Percentiles rank a stretch among this genome's conserved stretches.
phyloP scores from a whole-genome alignment of 2,888 invertebrate species.

The Scotopteryx bipunctaria region DNA sequence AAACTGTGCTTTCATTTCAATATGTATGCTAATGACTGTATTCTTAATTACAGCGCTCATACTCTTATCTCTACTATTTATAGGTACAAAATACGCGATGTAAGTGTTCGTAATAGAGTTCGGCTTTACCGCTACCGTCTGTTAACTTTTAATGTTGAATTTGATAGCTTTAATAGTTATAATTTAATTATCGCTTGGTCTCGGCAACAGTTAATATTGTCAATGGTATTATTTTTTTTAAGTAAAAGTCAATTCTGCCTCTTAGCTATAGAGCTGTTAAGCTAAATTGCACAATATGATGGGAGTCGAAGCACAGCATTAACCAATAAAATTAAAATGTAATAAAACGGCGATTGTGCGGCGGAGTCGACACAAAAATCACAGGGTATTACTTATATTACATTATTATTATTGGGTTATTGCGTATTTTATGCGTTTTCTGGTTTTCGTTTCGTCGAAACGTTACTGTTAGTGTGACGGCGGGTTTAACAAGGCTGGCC shows the following conservation, averaged over 20 bases:
- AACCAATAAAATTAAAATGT: conserved; percentile 75
- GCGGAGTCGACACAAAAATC: conserved; percentile 55
- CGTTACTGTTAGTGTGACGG: conserved; percentile 59
- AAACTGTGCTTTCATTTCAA: conserved; percentile 28
- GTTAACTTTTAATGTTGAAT: conserved; percentile 28
- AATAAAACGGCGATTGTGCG: conserved; percentile 58
- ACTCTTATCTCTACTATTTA: conserved; percentile 45
- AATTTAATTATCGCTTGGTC: conserved; percentile 41
- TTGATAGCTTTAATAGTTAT: conserved; percentile 39
- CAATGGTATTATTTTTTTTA: conserved; percentile 35
- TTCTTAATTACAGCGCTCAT: conserved; percentile 38
- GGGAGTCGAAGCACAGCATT: conserved; percentile 49
- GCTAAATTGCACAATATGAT: conserved; percentile 50
- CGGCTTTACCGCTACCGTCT: conserved; percentile 27
- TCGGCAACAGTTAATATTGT: conserved; percentile 36
- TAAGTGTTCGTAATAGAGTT: conserved; percentile 45
- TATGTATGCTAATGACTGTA: conserved; percentile 33
- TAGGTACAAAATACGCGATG: conserved; percentile 45
- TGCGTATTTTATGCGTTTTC: conserved; percentile 66
- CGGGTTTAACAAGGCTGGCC: conserved; percentile 68
- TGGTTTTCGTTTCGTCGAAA: conserved; percentile 64
- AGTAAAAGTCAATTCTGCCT: conserved; percentile 40
- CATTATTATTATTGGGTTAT: conserved; percentile 70
- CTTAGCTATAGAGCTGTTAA: conserved; percentile 60
- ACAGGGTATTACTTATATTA: conserved; percentile 63